phyloP scores from a whole-genome alignment of 53 echinoderm and acorn worm species.

The Arbacia lixula region DNA sequence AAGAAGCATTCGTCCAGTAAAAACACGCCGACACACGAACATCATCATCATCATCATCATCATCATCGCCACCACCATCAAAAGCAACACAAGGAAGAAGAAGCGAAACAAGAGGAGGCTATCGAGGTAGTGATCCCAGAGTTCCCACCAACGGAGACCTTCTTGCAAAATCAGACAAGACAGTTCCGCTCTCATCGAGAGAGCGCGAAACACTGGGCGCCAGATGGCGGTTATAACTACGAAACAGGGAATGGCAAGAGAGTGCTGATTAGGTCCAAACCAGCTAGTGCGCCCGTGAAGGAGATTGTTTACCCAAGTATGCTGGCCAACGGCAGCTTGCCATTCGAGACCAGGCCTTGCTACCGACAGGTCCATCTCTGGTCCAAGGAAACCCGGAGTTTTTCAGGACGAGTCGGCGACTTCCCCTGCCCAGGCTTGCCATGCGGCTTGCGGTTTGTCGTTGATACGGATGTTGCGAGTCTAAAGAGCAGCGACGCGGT shows the following conservation, averaged over 20 bases:
- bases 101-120: too few species aligned
- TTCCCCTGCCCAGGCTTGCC: constrained; percentile 24
- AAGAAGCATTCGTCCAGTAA: too few species aligned
- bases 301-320: constrained; percentile 21
- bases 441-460: constrained; percentile 16
- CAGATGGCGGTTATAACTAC: too few species aligned
- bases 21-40: too few species aligned
- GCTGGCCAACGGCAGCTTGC: neutral
- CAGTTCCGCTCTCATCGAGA: neutral
- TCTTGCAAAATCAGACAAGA: neutral
- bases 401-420: constrained; percentile 4
- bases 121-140: too few species aligned
- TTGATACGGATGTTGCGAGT: neutral
- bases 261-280: too few species aligned
- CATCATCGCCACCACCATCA: too few species aligned
- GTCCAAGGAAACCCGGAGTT: constrained; percentile 1
- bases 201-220: neutral
- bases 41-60: too few species aligned
- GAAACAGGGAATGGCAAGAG: neutral
- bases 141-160: neutral
- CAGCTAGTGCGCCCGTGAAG: constrained; percentile 10
- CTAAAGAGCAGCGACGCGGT: constrained; percentile 35
- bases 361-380: constrained; percentile 31
- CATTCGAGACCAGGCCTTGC: constrained; percentile 7
- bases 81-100: too few species aligned